Conservation (phyloP, 2,797 vertebrate species). For the Amblyopsis hoosieri region DNA sequence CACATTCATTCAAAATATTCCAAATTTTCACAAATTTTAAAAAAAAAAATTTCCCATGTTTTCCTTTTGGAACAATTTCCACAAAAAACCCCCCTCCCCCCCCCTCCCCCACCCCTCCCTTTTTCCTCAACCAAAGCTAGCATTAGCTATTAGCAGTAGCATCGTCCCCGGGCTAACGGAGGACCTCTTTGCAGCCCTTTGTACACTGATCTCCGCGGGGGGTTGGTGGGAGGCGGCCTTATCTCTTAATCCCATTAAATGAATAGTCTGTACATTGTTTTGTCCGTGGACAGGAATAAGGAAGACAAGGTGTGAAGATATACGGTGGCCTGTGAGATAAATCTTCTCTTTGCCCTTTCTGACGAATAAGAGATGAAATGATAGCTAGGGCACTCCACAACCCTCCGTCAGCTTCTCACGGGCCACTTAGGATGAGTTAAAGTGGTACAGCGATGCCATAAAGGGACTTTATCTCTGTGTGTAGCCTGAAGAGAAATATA, state of each 20-base stretch:
- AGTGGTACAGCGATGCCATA: constrained; percentile 23
- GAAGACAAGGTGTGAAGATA: constrained; percentile 39
- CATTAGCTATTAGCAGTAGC: constrained; percentile 43
- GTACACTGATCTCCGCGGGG: constrained; percentile 43
- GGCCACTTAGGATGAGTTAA: constrained; percentile 43
- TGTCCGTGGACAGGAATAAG: constrained; percentile 61
- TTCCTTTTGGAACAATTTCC: too few species aligned
- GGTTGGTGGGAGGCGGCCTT: constrained; percentile 40
- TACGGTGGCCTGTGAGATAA: constrained; percentile 51
- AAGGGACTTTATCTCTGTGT: constrained; percentile 44
- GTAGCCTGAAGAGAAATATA: constrained; percentile 25
- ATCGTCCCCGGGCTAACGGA: constrained; percentile 52
- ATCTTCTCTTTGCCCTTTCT: constrained; percentile 46
- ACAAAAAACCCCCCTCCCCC: too few species aligned
- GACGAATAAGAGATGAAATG: constrained; percentile 46
- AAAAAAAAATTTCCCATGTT: too few species aligned
- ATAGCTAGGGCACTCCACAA: constrained; percentile 41
- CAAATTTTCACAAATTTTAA: too few species aligned
- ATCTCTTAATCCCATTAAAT: constrained; percentile 74
- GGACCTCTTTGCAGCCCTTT: constrained; percentile 49
- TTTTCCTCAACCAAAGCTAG: constrained; percentile 34
- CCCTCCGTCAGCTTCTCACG: constrained; percentile 28
- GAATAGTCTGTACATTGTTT: constrained; percentile 67
- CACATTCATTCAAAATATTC: too few species aligned
- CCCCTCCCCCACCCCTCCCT: constrained; percentile 21